phyloP scores from a whole-genome alignment of 2,113 vertebrate genomes.

The Panthera leo region DNA sequence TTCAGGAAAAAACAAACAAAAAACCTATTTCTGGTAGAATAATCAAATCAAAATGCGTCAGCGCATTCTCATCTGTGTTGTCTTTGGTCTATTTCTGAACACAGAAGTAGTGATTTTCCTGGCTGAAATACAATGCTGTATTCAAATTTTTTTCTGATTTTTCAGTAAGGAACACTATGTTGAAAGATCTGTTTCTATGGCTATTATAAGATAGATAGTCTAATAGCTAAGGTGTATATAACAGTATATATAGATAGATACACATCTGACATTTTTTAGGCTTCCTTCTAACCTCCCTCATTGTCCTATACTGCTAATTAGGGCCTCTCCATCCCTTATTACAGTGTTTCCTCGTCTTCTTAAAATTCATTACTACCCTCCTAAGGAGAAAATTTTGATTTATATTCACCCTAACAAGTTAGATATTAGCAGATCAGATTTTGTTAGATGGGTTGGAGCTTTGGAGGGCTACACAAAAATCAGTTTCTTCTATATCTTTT shows the following conservation, averaged over 20 bases:
- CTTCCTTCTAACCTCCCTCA: background rate
- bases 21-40: conserved; percentile 12
- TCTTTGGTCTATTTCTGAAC: background rate
- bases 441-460: background rate
- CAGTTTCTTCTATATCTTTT: background rate
- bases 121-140: background rate
- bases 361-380: background rate
- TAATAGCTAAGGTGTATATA: background rate
- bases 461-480: background rate
- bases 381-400: background rate
- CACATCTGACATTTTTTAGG: background rate
- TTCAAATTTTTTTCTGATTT: conserved; percentile 34
- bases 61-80: background rate
- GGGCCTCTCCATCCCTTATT: background rate
- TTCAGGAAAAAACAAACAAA: background rate
- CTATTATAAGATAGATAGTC: background rate
- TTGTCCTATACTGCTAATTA: background rate
- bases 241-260: background rate
- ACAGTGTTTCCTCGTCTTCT: background rate
- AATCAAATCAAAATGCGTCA: background rate
- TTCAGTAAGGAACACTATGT: background rate
- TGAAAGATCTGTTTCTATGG: background rate
- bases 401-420: background rate
- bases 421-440: background rate
- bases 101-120: conserved; percentile 23